Evolutionary conservation across 92 coral and sea anemone species (phyloP), one percentile per base, ranked within the genome.

Genomic region (Hydrozoanthus gracilis): DNA sequence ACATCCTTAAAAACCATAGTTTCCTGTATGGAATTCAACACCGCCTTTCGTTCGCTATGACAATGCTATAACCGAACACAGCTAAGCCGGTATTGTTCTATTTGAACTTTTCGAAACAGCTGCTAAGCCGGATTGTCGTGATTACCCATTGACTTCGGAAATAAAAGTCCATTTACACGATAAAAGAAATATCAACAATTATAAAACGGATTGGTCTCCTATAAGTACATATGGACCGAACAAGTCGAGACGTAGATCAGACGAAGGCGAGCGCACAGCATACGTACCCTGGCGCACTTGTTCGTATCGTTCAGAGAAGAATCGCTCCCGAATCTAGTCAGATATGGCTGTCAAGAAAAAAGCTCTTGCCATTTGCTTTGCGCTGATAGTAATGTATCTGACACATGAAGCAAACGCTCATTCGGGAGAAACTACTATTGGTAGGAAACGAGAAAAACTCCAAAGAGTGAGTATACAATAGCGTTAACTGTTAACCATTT

Each of bases 131-230:
- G 17, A 13, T 18, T 47, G 13, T 65, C 74, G 74, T 64, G 72
- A 46, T 79, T 79, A 70, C 52, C 35, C 58, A 80, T 80, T 79
- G 58, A 80, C n/a, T 80, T 80, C 85, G 85, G 85, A 62, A 62
- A 66, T 51, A 51, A 80, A 64, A 20, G 85, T 46, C 35, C 70
- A 18, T 61, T 79, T 79, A 44, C 71, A 79, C 73, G 84, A 62
- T 61, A 79, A 47, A 62, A 45, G 84, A 79, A 78, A 55, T 13
- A 17, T 27, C 74, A 80, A 48, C 73, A 80, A 79, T 16, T 45
- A 17, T 17, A 17, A 64, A 62, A 61, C 73, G 72, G 74, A 65
- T 15, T 50, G 6, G 7, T 80, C 20, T 80, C 18, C 62, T 80
- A 80, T 80, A 80, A 80, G 66, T 80, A 66, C 60, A 5, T 35